These are phyloP conservation scores for Apamea sordens DNA, from an alignment of 2,888 invertebrate genomes.

Conservation along the genomic window DNA sequence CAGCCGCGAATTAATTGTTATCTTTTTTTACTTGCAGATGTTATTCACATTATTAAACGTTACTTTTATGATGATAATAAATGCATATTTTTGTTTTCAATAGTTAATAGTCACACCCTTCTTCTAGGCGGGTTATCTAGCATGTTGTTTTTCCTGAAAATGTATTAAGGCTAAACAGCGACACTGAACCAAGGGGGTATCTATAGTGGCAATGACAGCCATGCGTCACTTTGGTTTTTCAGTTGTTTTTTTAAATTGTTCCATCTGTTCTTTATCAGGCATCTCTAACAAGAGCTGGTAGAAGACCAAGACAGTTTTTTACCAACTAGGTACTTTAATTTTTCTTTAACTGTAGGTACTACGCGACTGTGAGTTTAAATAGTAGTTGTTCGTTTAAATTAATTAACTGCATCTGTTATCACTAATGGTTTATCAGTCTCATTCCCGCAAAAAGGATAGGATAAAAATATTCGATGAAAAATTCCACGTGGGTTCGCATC, in stretches of 20 bases:
- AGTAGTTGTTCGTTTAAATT: neutral
- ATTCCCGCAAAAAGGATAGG: neutral
- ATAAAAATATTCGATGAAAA: slow-evolving; percentile 23
- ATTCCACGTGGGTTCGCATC: slow-evolving; percentile 32
- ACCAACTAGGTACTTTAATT: neutral
- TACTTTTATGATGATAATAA: slow-evolving; percentile 63
- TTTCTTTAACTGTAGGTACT: neutral
- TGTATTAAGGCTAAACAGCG: neutral
- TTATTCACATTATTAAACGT: slow-evolving; percentile 68
- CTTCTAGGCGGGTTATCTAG: neutral
- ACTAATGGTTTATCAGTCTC: neutral
- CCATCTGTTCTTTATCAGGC: neutral
- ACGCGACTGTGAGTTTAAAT: neutral
- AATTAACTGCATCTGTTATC: neutral
- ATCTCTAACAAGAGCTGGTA: no score
- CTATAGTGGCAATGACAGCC: neutral
- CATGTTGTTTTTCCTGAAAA: neutral
- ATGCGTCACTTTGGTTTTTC: no score
- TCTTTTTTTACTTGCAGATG: slow-evolving; percentile 69
- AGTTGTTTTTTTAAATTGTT: no score
- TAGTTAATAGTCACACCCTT: slow-evolving; percentile 20
- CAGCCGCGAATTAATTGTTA: slow-evolving; percentile 79
- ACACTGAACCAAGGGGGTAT: neutral
- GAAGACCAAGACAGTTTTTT: no score
- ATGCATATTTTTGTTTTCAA: slow-evolving; percentile 42